Conservation (phyloP, 2,888 invertebrate genomes). For the Azorinus chamasolen region DNA sequence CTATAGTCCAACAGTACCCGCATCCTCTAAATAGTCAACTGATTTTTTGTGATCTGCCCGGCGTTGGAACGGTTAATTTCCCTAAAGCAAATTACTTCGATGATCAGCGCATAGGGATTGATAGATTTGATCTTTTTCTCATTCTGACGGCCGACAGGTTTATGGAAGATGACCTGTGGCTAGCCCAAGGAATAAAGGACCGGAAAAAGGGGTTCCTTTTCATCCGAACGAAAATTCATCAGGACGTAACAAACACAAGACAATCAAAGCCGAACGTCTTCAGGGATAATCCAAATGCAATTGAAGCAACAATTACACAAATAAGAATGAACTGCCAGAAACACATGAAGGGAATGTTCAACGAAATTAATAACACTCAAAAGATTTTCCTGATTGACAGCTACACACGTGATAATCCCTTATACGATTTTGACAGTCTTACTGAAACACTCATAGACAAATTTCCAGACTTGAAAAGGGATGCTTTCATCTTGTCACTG, state of each 20-base stretch:
- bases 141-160: constrained; percentile 17
- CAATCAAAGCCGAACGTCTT: neutral
- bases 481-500: constrained; percentile 10
- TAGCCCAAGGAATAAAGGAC: constrained; percentile 17
- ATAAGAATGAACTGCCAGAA: neutral
- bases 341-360: no score
- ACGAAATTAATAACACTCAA: no score
- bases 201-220: constrained; percentile 27
- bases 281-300: neutral
- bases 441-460: neutral
- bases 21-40: constrained; percentile 34
- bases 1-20: constrained; percentile 11
- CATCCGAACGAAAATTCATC: constrained; percentile 28
- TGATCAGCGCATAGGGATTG: neutral
- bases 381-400: constrained; percentile 5
- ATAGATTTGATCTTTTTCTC: constrained; percentile 25
- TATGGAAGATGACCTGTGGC: constrained; percentile 37
- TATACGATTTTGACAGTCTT: neutral
- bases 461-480: constrained; percentile 3
- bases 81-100: constrained; percentile 21
- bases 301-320: neutral
- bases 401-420: neutral
- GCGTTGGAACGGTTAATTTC: constrained; percentile 34
- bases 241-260: constrained; percentile 1
- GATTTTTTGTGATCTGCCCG: constrained; percentile 42